These are phyloP conservation scores for Microchrysa polita DNA, from an alignment of 2,888 invertebrate genomes.

Conservation along the genomic window DNA sequence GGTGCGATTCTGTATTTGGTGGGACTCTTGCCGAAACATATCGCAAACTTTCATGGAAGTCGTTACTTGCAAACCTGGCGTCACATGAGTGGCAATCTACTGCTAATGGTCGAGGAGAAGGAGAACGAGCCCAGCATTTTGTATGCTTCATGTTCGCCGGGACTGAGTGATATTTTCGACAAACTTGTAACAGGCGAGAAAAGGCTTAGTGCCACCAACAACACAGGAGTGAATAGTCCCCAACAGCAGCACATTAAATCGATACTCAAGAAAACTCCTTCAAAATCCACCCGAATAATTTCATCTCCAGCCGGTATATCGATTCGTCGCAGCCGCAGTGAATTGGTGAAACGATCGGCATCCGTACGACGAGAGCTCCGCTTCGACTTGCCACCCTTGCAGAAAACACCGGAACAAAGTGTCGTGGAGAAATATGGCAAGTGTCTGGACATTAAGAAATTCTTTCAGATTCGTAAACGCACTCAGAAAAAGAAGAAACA, in stretches of 20 bases:
- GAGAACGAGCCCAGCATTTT: slow-evolving; percentile 47
- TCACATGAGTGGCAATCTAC: slow-evolving; percentile 43
- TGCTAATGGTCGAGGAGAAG: slow-evolving; percentile 12
- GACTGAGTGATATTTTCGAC: slow-evolving; percentile 51
- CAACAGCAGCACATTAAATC: slow-evolving; percentile 47
- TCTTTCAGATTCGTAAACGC: slow-evolving; percentile 15
- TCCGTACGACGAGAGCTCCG: slow-evolving; percentile 50
- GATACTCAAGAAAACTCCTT: slow-evolving; percentile 51
- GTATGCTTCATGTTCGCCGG: slow-evolving; percentile 50
- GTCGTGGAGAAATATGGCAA: slow-evolving; percentile 32
- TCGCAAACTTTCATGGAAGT: slow-evolving; percentile 49
- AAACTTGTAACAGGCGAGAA: slow-evolving; percentile 45
- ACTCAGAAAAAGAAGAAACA: neutral
- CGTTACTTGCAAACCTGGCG: slow-evolving; percentile 49
- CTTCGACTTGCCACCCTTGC: slow-evolving; percentile 50
- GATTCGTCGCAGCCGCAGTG: slow-evolving; percentile 46
- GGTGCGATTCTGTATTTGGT: slow-evolving; percentile 49
- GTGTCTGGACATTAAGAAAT: slow-evolving; percentile 32
- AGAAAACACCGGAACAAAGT: slow-evolving; percentile 29
- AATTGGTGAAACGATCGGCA: slow-evolving; percentile 46
- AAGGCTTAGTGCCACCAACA: neutral
- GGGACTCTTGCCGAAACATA: slow-evolving; percentile 51
- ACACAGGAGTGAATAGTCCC: neutral
- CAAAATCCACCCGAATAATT: slow-evolving; percentile 44
- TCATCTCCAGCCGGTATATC: slow-evolving; percentile 49